These are phyloP conservation scores for Lochmaea crataegi DNA, from an alignment of 2,888 invertebrate genomes.

Conservation along the genomic window DNA sequence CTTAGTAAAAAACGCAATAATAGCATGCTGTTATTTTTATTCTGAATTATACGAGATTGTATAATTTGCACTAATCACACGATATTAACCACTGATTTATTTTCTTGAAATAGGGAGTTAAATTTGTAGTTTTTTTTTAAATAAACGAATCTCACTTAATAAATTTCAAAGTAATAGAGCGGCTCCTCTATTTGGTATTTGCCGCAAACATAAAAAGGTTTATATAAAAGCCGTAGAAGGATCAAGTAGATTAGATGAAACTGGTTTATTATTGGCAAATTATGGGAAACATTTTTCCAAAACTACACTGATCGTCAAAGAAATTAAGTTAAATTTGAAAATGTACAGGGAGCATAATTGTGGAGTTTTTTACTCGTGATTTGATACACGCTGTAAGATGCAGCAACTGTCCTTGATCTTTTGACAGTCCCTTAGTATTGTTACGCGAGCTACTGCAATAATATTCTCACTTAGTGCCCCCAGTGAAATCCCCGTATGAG, in stretches of 20 bases:
- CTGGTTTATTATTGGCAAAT: background rate
- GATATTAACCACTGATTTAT: background rate
- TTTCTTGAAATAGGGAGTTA: background rate
- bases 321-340: too few relatives aligned
- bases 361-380: too few relatives aligned
- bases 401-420: too few relatives aligned
- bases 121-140: background rate
- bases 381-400: too few relatives aligned
- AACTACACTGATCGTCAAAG: too few relatives aligned
- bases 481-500: too few relatives aligned
- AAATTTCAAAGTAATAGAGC: conserved; percentile 31
- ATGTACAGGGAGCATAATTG: too few relatives aligned
- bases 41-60: background rate
- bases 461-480: too few relatives aligned
- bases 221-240: conserved; percentile 7
- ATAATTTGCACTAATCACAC: background rate
- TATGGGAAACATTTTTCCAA: too few relatives aligned
- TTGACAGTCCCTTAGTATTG: too few relatives aligned
- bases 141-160: conserved; percentile 27
- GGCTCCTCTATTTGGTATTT: conserved; percentile 25
- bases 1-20: background rate
- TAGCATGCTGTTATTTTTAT: background rate
- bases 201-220: conserved; percentile 25
- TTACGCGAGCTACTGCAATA: too few relatives aligned
- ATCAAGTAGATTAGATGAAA: background rate